These are phyloP conservation scores for Proisotoma minuta DNA, from an alignment of 2,888 invertebrate species.

Conservation along the genomic window DNA sequence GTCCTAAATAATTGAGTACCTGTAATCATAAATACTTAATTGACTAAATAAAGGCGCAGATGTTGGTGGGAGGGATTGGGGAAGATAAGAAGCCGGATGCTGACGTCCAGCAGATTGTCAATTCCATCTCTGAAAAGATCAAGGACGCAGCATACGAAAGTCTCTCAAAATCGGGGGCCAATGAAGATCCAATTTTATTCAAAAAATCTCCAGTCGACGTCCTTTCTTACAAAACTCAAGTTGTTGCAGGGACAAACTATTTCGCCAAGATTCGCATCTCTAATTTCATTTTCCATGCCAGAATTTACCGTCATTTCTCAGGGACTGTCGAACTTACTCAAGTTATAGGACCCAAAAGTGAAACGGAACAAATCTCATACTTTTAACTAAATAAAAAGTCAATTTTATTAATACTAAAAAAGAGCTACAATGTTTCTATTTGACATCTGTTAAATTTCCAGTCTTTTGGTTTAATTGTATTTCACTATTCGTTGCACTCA, in stretches of 20 bases:
- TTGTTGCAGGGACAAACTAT: constrained; percentile 52
- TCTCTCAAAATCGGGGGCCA: constrained; percentile 8
- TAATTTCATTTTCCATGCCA: constrained; percentile 49
- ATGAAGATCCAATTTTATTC: not conserved
- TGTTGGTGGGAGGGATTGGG: constrained; percentile 17
- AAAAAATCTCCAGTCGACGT: constrained; percentile 12
- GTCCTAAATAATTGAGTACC: not conserved
- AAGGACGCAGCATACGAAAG: constrained; percentile 15
- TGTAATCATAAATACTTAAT: not conserved
- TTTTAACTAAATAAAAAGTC: constrained; percentile 42
- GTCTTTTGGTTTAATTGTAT: too few relatives aligned
- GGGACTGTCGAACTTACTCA: constrained; percentile 42
- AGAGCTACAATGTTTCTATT: too few relatives aligned
- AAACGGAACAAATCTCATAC: constrained; percentile 48
- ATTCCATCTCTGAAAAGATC: constrained; percentile 13
- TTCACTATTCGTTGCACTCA: constrained; percentile 9
- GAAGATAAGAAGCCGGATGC: constrained; percentile 20
- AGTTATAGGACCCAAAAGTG: constrained; percentile 48
- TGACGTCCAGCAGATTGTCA: constrained; percentile 15
- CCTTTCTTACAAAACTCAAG: constrained; percentile 48
- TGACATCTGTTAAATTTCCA: too few relatives aligned
- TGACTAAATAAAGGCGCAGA: not conserved
- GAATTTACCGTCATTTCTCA: constrained; percentile 50
- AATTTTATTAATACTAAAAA: too few relatives aligned
- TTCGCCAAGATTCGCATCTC: constrained; percentile 50